These are phyloP conservation scores for Ischnura elegans DNA, from an alignment of 2,888 invertebrate genomes.

Conservation along the genomic window DNA sequence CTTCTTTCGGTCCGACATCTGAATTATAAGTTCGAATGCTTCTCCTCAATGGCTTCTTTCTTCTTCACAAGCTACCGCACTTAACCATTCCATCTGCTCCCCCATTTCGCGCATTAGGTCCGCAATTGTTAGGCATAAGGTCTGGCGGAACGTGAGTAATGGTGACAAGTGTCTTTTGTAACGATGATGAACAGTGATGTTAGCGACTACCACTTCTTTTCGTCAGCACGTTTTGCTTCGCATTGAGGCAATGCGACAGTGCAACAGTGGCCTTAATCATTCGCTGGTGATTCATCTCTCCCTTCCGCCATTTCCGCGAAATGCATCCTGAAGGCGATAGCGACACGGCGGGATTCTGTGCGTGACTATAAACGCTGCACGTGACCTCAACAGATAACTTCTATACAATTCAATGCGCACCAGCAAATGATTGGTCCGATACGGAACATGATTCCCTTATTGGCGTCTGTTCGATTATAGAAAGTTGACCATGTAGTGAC, in stretches of 20 bases:
- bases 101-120: not conserved
- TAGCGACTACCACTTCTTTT: not conserved
- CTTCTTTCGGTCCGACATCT: too few relatives aligned
- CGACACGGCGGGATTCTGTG: not conserved
- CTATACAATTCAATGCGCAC: not conserved
- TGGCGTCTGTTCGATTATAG: too few relatives aligned
- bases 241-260: not conserved
- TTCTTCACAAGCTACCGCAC: too few relatives aligned
- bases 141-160: not conserved
- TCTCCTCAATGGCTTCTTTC: too few relatives aligned
- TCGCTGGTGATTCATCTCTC: not conserved
- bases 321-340: not conserved
- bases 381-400: not conserved
- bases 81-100: not conserved
- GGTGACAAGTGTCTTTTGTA: not conserved
- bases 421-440: not conserved
- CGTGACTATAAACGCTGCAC: not conserved
- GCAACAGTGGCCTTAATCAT: not conserved
- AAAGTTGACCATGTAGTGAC: too few relatives aligned
- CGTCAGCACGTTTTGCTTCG: not conserved
- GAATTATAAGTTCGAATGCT: too few relatives aligned
- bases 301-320: not conserved
- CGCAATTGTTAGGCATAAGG: not conserved
- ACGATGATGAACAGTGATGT: not conserved
- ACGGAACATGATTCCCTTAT: too few relatives aligned